Base-by-base conservation (phyloP, 2,797 vertebrate genomes). In the Lemur catta region DNA sequence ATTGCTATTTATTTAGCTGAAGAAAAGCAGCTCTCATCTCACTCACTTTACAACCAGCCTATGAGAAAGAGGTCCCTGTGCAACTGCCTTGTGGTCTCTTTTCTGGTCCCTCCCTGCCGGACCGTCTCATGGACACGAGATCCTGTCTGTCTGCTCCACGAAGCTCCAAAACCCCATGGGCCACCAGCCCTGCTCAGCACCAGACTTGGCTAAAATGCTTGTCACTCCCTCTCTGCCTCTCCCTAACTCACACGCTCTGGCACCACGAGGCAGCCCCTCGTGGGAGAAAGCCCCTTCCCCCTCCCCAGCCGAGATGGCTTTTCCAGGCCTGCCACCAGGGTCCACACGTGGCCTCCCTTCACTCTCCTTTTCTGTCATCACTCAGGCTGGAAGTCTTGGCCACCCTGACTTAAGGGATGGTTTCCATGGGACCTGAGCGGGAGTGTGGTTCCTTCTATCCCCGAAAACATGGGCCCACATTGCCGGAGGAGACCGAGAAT, bases 351-450 rank as follows among this genome's bases (percentile, higher is more conserved):
- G 2, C 1, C 18, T 28, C 4, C 15, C 17, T 26, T 52, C 43
- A 57, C 10, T 30, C 15, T 33, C 46, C n/a, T 74, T 65, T 79
- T n/a, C 52, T 48, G 10, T 15, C 20, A 67, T 50, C 28, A 26
- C 12, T 41, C 67, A 1, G 11, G n/a, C 74, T 22, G 43, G 33
- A 3, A 65, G 6, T 55, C 52, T 57, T 7, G 12, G 15, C 28
- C 50, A 30, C 5, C 50, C 6, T 20, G 35, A 57, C 0, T 38
- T 38, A 38, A 38, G 38, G 13, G 38, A 38, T 14, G 4, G 4
- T 46, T 9, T 74, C 61, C 38, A 17, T 0, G 0, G 26, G 33
- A 2, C 80, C 46, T 22, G 2, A 38, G 28, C 14, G 6, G 1
- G 38, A 18, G 8, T 2, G 2, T 1, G 3, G 22, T 15, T 79